These are phyloP conservation scores for Drosophila ogumai DNA, from an alignment of 1,140 invertebrate species.

Conservation along the genomic window DNA sequence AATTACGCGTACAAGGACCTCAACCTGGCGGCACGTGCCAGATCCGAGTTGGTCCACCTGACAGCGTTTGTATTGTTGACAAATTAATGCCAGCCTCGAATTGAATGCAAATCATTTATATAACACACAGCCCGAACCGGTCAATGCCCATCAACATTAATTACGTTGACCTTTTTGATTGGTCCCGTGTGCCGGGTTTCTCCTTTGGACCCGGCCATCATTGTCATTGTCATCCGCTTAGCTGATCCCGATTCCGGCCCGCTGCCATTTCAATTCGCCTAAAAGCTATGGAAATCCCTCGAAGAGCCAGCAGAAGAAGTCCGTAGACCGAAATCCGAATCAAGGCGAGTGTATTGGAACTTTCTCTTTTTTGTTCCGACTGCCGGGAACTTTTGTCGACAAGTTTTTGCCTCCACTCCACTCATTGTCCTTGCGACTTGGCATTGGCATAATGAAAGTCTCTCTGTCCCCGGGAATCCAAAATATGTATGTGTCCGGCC, in stretches of 20 bases:
- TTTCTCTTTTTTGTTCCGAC: conserved; percentile 42
- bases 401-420: conserved; percentile 46
- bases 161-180: conserved; percentile 38
- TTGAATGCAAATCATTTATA: conserved; percentile 47
- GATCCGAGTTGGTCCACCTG: background rate
- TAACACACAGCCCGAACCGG: conserved; percentile 14
- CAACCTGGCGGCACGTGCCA: conserved; percentile 43
- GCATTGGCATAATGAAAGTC: conserved; percentile 65
- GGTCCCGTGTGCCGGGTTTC: background rate
- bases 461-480: conserved; percentile 6
- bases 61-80: conserved; percentile 42
- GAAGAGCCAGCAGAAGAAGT: conserved; percentile 34
- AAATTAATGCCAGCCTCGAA: conserved; percentile 54
- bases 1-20: conserved; percentile 48
- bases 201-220: background rate
- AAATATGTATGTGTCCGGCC: conserved; percentile 58
- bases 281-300: conserved; percentile 53
- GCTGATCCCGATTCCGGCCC: conserved; percentile 20
- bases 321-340: conserved; percentile 18
- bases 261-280: conserved; percentile 56
- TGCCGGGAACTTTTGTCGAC: conserved; percentile 47
- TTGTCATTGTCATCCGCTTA: conserved; percentile 45
- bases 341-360: conserved; percentile 26
- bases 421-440: conserved; percentile 52
- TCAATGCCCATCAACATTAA: conserved; percentile 57